Percentiles rank a stretch among this genome's conserved stretches.
Evolutionary conservation across 2,113 vertebrate genomes (phyloP).

Genomic region (Carollia perspicillata): DNA sequence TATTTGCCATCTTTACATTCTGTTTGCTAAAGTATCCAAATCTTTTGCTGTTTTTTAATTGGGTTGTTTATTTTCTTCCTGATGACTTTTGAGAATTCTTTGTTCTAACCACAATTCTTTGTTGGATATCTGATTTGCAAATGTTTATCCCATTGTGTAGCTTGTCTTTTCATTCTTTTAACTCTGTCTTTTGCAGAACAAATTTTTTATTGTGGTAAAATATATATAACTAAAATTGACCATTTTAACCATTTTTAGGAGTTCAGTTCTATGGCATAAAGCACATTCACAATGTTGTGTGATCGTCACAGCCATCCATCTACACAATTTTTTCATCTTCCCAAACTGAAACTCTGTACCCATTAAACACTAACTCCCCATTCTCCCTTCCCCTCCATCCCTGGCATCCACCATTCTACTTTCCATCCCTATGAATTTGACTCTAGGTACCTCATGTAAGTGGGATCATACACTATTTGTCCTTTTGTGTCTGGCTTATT

Average conservation of each 20-base stretch:
- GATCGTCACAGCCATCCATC: not conserved
- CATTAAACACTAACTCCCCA: not conserved
- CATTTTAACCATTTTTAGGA: constrained; percentile 40
- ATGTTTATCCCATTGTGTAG: constrained; percentile 29
- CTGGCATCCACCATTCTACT: not conserved
- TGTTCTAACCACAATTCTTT: constrained; percentile 8
- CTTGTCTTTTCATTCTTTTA: constrained; percentile 46
- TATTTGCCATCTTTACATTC: constrained; percentile 53
- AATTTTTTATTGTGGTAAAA: constrained; percentile 30
- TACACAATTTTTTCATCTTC: constrained; percentile 41
- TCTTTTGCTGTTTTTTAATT: constrained; percentile 56
- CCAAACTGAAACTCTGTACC: not conserved
- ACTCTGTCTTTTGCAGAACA: constrained; percentile 32
- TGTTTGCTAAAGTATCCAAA: constrained; percentile 42
- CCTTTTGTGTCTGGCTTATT: constrained; percentile 38
- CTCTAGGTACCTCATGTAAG: not conserved
- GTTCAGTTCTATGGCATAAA: constrained; percentile 37
- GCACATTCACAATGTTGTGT: constrained; percentile 8
- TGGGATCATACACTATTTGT: constrained; percentile 31
- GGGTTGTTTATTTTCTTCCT: constrained; percentile 56
- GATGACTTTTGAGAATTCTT: constrained; percentile 45
- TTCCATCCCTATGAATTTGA: constrained; percentile 40
- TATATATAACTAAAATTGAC: constrained; percentile 27
- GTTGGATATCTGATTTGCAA: constrained; percentile 34
- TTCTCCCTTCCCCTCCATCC: not conserved